phyloP scores from a whole-genome alignment of 2,797 vertebrate species.

The Sandelia bainsii region DNA sequence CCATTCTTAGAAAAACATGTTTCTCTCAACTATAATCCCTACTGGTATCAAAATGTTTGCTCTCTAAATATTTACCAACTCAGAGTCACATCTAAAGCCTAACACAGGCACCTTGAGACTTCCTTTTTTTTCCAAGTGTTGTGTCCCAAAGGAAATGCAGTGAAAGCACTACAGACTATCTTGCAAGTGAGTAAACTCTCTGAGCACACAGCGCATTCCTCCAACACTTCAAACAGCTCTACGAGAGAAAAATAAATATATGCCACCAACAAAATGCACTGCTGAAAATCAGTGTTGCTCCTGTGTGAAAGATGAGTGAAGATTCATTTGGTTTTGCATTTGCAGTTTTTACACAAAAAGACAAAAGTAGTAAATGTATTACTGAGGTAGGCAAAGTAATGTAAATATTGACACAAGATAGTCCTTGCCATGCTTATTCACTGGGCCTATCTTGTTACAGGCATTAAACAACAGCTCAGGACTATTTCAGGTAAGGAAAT shows the following conservation, averaged over 20 bases:
- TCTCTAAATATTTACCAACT: conserved; percentile 85
- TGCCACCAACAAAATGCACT: conserved; percentile 60
- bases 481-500: conserved; percentile 21
- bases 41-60: conserved; percentile 84
- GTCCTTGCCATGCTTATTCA: conserved; percentile 35
- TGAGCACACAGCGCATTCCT: conserved; percentile 64
- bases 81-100: conserved; percentile 78
- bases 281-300: conserved; percentile 52
- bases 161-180: conserved; percentile 73
- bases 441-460: conserved; percentile 37
- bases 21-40: conserved; percentile 78
- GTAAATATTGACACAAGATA: conserved; percentile 75
- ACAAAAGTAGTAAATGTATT: conserved; percentile 49
- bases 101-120: conserved; percentile 80
- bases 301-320: conserved; percentile 26
- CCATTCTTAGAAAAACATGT: conserved; percentile 79
- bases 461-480: conserved; percentile 60
- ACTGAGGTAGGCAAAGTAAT: conserved; percentile 45
- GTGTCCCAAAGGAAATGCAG: conserved; percentile 79
- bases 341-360: conserved; percentile 30
- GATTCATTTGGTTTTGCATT: conserved; percentile 25
- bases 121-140: conserved; percentile 64
- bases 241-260: conserved; percentile 33
- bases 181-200: conserved; percentile 74
- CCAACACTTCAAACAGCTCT: conserved; percentile 69